These are phyloP conservation scores for Papilio demoleus DNA, from an alignment of 2,888 invertebrate genomes.

Conservation along the genomic window DNA sequence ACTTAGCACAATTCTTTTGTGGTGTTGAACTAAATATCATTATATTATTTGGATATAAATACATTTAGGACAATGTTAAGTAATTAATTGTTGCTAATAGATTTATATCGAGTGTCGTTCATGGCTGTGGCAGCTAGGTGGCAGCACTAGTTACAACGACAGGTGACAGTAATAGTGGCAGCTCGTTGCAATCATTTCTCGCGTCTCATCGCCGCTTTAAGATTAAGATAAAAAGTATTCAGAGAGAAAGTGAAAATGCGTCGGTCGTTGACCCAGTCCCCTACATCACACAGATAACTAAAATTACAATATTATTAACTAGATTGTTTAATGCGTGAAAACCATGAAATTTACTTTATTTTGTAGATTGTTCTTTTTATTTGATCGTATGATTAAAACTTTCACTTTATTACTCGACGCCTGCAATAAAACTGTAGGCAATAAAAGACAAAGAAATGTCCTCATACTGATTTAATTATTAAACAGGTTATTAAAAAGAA, in stretches of 20 bases:
- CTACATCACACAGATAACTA: conserved; percentile 16
- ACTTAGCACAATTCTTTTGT: background rate
- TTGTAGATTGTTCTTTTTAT: conserved; percentile 1
- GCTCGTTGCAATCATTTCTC: background rate
- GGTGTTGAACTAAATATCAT: background rate
- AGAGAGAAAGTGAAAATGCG: conserved; percentile 30
- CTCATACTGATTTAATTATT: background rate
- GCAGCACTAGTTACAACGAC: too few species aligned
- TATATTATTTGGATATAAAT: background rate
- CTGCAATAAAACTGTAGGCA: background rate
- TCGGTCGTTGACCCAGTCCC: conserved; percentile 20
- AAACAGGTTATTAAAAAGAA: background rate
- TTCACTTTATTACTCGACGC: background rate
- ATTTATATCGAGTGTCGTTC: too few species aligned
- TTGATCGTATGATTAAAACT: background rate
- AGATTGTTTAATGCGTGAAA: conserved; percentile 1
- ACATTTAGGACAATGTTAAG: background rate
- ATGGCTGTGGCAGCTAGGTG: too few species aligned
- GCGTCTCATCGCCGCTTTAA: conserved; percentile 1
- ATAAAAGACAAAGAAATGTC: background rate
- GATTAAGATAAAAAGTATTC: conserved; percentile 29
- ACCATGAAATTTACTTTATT: conserved; percentile 12
- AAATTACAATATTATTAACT: background rate
- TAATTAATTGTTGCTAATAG: conserved; percentile 19
- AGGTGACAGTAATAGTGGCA: background rate